Evolutionary conservation across 2,113 vertebrate genomes (phyloP).

Genomic region (Callaeas wilsoni): DNA sequence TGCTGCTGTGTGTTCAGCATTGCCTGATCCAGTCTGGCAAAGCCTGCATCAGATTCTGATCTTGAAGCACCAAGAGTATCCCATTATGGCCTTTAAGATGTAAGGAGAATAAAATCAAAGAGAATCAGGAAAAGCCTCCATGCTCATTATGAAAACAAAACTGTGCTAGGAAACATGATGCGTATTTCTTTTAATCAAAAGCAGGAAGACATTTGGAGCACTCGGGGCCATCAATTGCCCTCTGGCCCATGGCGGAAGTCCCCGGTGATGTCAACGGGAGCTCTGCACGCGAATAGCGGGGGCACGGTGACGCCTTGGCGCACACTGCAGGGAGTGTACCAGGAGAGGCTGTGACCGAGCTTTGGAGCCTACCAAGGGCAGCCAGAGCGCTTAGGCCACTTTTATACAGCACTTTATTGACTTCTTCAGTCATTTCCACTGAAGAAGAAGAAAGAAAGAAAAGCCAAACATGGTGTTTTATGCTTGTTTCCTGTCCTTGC

Average conservation of each 20-base stretch:
- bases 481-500: slow-evolving; percentile 55
- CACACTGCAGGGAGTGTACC: background rate
- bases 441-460: background rate
- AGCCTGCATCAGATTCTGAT: background rate
- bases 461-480: background rate
- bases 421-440: background rate
- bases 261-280: slow-evolving; percentile 12
- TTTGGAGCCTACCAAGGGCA: background rate
- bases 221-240: slow-evolving; percentile 13
- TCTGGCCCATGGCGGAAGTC: background rate
- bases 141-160: slow-evolving; percentile 43
- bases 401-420: background rate
- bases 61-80: background rate
- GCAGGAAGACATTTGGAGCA: slow-evolving; percentile 53
- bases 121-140: slow-evolving; percentile 48
- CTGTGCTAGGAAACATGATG: slow-evolving; percentile 30
- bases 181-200: slow-evolving; percentile 58
- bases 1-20: background rate
- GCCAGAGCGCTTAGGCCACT: background rate
- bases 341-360: background rate
- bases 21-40: background rate
- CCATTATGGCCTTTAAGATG: background rate
- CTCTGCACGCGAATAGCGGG: background rate
- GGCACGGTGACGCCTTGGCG: background rate
- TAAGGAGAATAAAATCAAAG: slow-evolving; percentile 52